Percentiles rank a stretch among this genome's conserved stretches.
Conservation (phyloP, 2,113 vertebrate species). For the Alouatta palliata region DNA sequence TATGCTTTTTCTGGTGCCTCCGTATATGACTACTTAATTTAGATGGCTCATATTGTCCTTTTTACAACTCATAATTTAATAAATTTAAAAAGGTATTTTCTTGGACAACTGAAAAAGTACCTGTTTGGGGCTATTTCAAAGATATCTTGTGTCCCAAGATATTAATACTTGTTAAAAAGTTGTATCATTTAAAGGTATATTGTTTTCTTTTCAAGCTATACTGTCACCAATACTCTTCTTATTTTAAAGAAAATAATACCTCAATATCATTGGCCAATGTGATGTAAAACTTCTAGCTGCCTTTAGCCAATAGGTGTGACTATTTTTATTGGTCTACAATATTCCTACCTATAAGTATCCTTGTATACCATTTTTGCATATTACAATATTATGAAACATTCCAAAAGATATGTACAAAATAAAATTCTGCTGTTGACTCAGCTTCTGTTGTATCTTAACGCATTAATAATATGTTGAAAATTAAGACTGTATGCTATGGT, state of each 20-base stretch:
- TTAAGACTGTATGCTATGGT: neutral
- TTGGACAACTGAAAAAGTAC: neutral
- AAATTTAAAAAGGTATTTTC: neutral
- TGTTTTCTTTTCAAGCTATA: too few relatives aligned
- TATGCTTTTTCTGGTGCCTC: neutral
- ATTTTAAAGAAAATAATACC: neutral
- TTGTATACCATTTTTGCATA: neutral
- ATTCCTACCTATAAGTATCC: neutral
- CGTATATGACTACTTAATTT: neutral
- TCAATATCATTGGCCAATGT: neutral
- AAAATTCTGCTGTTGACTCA: neutral
- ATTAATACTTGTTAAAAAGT: constrained; percentile 36
- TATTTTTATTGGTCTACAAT: neutral
- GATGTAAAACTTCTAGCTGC: neutral
- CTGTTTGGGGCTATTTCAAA: neutral
- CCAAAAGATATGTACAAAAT: neutral
- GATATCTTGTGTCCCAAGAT: neutral
- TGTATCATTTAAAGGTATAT: too few relatives aligned
- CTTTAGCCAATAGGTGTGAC: neutral
- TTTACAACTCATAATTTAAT: neutral
- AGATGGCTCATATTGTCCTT: neutral
- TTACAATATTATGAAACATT: neutral
- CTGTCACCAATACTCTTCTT: too few relatives aligned
- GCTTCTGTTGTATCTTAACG: neutral
- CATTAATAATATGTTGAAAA: neutral